Base-by-base conservation (phyloP, 2,888 invertebrate genomes). In the Cataglyphis altisquamis region DNA sequence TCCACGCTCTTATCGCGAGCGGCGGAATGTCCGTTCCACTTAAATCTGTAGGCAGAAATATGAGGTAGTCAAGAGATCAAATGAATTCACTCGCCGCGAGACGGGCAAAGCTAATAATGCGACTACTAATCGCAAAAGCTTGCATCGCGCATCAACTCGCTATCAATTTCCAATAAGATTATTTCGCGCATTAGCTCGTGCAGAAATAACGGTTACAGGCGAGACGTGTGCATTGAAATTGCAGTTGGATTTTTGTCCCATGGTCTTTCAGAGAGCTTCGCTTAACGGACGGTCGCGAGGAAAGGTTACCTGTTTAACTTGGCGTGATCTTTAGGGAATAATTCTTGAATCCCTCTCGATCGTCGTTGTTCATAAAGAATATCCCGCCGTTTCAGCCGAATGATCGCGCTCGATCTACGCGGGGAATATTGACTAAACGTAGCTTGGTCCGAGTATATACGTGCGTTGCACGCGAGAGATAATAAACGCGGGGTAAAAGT, bases 401-500 rank as follows among this genome's bases (percentile, higher is more conserved):
- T 41, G 67, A 32, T 36, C n/a, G 55, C 55, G 52, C 52, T 64
- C 74, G 66, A 66, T 52, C 29, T 29, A 48, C 74, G 41, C 70
- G 45, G 32, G 45, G 21, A 78, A 39, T 68, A 82, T 83, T 78
- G 72, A 66, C 70, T 60, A 82, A 64, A 72, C 72, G 70, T 66
- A 83, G 78, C 84, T 64, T 80, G 55, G 70, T 41, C 36, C 60
- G 57, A 81, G 73, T 52, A 64, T 82, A 68, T 82, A 74, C 60
- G 57, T 36, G 64, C 48, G 32, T 32, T 32, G 57, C 45, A 36
- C 73, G 55, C 60, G 73, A 73, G 82, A 84, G 87, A 86, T 87
- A 88, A 89, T 89, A 88, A 88, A 85, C 84, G 73, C 29, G 55
- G 83, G 62, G 84, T 84, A 86, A 84, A 73, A 84, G 85, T 86